These are phyloP conservation scores for Gambelia wislizenii DNA, from an alignment of 2,797 vertebrate genomes.

Conservation along the genomic window DNA sequence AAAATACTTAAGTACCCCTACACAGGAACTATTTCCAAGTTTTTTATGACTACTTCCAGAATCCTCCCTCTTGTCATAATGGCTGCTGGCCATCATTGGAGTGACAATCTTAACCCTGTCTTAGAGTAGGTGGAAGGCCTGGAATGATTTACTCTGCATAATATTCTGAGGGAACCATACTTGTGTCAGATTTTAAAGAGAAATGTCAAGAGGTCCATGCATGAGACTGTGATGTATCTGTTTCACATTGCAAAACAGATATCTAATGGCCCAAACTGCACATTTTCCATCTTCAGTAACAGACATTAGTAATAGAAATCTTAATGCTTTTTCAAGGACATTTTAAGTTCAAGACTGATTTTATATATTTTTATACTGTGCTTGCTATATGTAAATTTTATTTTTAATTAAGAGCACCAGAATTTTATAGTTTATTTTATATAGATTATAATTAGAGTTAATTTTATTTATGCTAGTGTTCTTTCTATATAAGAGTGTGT, in stretches of 20 bases:
- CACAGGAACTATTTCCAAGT: too few relatives aligned
- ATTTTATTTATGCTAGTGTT: not conserved
- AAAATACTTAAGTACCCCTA: too few relatives aligned
- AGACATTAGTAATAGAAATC: not conserved
- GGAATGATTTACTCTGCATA: too few relatives aligned
- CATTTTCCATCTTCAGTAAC: not conserved
- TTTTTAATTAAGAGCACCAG: not conserved
- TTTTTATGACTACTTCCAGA: too few relatives aligned
- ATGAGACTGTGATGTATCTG: not conserved
- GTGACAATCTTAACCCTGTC: too few relatives aligned
- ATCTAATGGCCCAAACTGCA: not conserved
- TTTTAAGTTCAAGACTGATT: not conserved
- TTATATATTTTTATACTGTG: not conserved
- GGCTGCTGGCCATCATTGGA: too few relatives aligned
- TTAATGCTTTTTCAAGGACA: not conserved
- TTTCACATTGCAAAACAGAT: not conserved
- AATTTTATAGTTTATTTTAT: not conserved
- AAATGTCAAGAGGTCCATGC: not conserved
- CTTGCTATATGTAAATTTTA: not conserved
- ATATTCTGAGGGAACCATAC: too few relatives aligned
- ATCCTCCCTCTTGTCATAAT: too few relatives aligned
- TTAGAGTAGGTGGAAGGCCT: not conserved
- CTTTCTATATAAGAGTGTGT: not conserved
- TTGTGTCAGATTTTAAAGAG: not conserved
- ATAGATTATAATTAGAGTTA: not conserved